Base-by-base conservation (phyloP, 2,888 invertebrate genomes). In the Agrochola litura region DNA sequence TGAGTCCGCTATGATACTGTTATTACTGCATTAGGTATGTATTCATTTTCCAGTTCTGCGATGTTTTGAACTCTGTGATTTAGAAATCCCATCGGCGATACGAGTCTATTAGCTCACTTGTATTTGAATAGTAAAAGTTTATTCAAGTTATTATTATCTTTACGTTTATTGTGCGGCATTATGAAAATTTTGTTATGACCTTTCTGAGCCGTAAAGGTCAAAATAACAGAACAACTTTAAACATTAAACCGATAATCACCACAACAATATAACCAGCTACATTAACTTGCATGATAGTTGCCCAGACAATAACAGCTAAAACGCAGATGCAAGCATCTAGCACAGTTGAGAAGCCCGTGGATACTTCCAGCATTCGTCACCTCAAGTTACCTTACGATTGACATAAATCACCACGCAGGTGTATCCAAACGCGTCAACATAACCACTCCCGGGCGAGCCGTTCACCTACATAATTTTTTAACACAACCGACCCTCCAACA, bases 381-480 rank as follows among this genome's bases (percentile, higher is more conserved):
- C 43, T 54, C 68, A n/a, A 14, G 30, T 43, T 46, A 67, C 6
- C 66, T 52, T 66, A 30, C 30, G 60, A 68, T 30, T 56, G 79
- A 64, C 64, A 79, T 25, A 52, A 72, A 72, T 72, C 12, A 19
- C n/a, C 56, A 30, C 46, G 41, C 71, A n/a, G 46, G 25, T 63
- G 30, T 43, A 49, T 41, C 56, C n/a, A 14, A 30, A 5, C 46
- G n/a, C n/a, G 14, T 43, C 56, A 52, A 56, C 41, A 41, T 19
- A 22, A 25, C 22, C 41, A 9, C 58, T 52, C 56, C 52, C 79
- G 16, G 25, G 56, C n/a, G 58, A 56, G 41, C 12, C 46, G 22
- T 78, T 73, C 37, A 79, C 64, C 79, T 79, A 65, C 73, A 58
- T 79, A 65, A 64, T 52, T 79, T 81, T 52, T 74, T 58, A 25